Evolutionary conservation across 2,113 vertebrate species (phyloP), one percentile per base, ranked within the genome.

Genomic region (Hystrix cristata): DNA sequence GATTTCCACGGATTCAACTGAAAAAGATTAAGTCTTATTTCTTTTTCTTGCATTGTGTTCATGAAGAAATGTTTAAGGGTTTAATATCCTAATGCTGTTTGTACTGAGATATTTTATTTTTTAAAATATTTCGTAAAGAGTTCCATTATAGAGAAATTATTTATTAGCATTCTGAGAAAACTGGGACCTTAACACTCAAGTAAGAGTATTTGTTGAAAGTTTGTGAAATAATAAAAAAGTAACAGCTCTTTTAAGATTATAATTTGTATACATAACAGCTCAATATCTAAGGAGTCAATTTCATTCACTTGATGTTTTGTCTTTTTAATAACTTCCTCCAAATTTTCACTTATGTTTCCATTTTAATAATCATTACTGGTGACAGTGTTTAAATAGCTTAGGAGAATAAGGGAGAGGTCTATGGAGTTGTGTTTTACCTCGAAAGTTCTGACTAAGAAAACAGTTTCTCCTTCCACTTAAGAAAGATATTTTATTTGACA

Each of bases 341-440:
- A 93, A 83, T 91, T 88, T 88, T n/a, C 72, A 95, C 18, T 83
- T 92, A 53, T 69, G 82, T 90, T 46, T 88, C 62, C 13, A 81
- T 71, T 96, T 91, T 72, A 91, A 51, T 81, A 90, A 65, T 64
- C 82, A 79, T 29, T 87, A 43, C 59, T 87, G 16, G 34, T 67
- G 25, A 60, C 87, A 91, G 34, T 59, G 23, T 95, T 91, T 88
- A 93, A 71, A 46, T 34, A 78, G 5, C 10, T 82, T 79, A 59
- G 46, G 5, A 62, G 14, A 90, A 38, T 29, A 62, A 51, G 18
- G 48, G 4, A 87, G 16, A 93, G 6, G 9, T 78, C 92, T 96
- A 81, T 71, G 57, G 25, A 87, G 11, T 13, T 69, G 46, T 79
- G 1, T 79, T 96, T 87, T 90, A 94, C 69, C 7, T 91, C 91